These are phyloP conservation scores for Babylonia areolata DNA, from an alignment of 1,140 invertebrate genomes.

Conservation along the genomic window DNA sequence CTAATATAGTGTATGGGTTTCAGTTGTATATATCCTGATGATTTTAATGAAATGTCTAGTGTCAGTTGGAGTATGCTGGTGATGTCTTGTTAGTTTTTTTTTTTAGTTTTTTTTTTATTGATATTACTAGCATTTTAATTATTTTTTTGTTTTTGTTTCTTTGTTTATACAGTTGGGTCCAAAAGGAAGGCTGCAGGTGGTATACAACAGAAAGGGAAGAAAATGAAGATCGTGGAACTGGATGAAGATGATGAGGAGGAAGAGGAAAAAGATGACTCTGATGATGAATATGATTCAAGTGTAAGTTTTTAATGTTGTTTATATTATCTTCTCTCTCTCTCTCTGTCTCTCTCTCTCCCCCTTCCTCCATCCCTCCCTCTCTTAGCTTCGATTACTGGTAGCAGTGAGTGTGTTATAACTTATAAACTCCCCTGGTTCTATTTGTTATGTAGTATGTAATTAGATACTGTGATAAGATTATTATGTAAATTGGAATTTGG, in stretches of 20 bases:
- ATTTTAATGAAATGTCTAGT: too few relatives aligned
- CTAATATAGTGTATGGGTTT: too few relatives aligned
- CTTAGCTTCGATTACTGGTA: too few relatives aligned
- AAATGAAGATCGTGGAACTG: not conserved
- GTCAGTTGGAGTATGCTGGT: too few relatives aligned
- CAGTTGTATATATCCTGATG: too few relatives aligned
- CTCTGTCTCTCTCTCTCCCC: too few relatives aligned
- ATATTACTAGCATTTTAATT: not conserved
- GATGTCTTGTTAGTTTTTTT: not conserved
- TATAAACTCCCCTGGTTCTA: too few relatives aligned
- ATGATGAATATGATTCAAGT: conserved; percentile 30
- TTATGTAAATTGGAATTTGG: too few relatives aligned
- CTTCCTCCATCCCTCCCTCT: too few relatives aligned
- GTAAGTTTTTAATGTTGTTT: conserved; percentile 9
- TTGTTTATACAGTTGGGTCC: not conserved
- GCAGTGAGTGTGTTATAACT: too few relatives aligned
- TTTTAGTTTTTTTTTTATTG: not conserved
- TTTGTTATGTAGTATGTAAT: too few relatives aligned
- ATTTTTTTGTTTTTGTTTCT: conserved; percentile 73
- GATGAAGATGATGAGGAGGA: conserved; percentile 27
- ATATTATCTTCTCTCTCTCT: not conserved
- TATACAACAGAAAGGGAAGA: conserved; percentile 77
- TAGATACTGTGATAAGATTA: too few relatives aligned
- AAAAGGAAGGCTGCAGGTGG: conserved; percentile 74
- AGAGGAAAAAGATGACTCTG: conserved; percentile 26